Conservation (phyloP, 2,113 vertebrate genomes). For the Oncorhynchus nerka region DNA sequence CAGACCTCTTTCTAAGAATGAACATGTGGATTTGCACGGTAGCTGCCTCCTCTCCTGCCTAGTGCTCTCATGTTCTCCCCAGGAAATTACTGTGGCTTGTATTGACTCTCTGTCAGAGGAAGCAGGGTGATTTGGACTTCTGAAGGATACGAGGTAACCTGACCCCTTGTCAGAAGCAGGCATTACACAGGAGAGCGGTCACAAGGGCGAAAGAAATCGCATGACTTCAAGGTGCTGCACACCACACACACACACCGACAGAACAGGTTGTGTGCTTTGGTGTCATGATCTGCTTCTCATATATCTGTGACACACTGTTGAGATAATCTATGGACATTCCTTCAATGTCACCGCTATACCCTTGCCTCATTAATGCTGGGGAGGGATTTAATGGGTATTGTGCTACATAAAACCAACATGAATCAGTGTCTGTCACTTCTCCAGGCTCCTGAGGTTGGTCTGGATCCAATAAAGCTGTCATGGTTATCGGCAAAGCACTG, state of each 20-base stretch:
- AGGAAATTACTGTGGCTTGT: slow-evolving; percentile 26
- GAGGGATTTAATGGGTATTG: slow-evolving; percentile 25
- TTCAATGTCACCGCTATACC: slow-evolving; percentile 16
- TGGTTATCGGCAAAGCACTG: slow-evolving; percentile 35
- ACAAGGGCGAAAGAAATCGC: not conserved
- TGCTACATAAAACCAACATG: not conserved
- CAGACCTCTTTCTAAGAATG: not conserved
- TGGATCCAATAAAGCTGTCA: not conserved
- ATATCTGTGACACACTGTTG: not conserved
- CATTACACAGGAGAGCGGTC: slow-evolving; percentile 12
- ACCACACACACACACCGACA: not conserved
- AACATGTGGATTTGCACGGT: slow-evolving; percentile 5
- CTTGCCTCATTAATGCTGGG: slow-evolving; percentile 42
- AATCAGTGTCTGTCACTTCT: slow-evolving; percentile 3
- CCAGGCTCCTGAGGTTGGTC: not conserved
- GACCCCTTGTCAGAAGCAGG: slow-evolving; percentile 26
- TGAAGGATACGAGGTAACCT: slow-evolving; percentile 35
- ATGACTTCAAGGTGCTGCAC: not conserved
- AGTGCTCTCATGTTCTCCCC: slow-evolving; percentile 5
- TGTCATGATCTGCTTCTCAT: not conserved
- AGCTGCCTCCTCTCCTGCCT: not conserved
- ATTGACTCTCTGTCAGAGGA: slow-evolving; percentile 4
- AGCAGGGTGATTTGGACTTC: slow-evolving; percentile 22
- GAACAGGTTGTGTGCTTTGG: not conserved
- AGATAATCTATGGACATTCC: slow-evolving; percentile 13